These are phyloP conservation scores for Ernsta delagoae DNA, from an alignment of 2,888 invertebrate genomes.

Conservation along the genomic window DNA sequence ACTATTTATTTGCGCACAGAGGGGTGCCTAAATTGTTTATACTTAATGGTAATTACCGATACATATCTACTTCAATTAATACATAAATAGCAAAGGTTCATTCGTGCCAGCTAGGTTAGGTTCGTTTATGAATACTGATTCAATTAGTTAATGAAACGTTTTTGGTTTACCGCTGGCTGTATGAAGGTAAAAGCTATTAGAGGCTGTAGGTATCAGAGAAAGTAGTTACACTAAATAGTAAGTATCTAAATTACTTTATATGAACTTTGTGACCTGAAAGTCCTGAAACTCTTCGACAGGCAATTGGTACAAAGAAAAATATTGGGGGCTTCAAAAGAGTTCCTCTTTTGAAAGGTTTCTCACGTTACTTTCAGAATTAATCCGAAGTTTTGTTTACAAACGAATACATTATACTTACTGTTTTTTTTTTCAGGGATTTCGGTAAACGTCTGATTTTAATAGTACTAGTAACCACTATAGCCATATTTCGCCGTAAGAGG, in stretches of 20 bases:
- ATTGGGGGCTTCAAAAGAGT: neutral
- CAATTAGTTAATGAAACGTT: conserved; percentile 1
- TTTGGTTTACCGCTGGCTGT: too few species aligned
- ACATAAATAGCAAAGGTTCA: conserved; percentile 2
- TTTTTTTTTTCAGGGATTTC: too few species aligned
- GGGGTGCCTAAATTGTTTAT: conserved; percentile 16
- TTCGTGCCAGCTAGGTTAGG: conserved; percentile 5
- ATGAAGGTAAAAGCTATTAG: neutral
- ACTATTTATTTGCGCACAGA: conserved; percentile 27
- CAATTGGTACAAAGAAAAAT: neutral
- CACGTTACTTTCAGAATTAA: neutral
- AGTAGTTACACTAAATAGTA: too few species aligned
- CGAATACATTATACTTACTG: neutral
- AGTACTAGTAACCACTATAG: too few species aligned
- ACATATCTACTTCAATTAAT: conserved; percentile 24
- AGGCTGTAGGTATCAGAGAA: neutral
- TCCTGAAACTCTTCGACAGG: too few species aligned
- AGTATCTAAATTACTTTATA: too few species aligned
- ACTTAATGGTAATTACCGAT: conserved; percentile 25
- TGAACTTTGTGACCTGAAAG: too few species aligned
- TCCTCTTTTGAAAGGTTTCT: neutral
- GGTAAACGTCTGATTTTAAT: too few species aligned
- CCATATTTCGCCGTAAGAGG: neutral
- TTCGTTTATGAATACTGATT: neutral
- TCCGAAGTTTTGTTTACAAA: neutral